Base-by-base conservation (phyloP, 2,113 vertebrate genomes). In the Brachyhypopomus occidentalis region DNA sequence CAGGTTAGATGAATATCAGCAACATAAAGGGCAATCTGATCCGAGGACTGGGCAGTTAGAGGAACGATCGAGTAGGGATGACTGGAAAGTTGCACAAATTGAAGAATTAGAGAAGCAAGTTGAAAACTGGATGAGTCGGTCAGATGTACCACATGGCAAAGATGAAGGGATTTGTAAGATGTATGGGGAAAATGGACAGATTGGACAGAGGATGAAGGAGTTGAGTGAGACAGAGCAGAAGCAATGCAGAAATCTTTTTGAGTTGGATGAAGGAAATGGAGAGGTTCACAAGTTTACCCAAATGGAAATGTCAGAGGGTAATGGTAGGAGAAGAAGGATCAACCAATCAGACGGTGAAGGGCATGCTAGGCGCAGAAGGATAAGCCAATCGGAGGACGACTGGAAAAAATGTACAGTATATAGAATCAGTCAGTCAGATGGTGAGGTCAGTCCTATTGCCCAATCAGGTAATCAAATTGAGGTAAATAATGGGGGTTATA, bases 361-460 rank as follows among this genome's bases (percentile, higher is more conserved):
- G 12, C 70, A 36, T 22, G 16, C 75, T 23, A 71, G 80, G 23
- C 67, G 34, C 27, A 83, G 83, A 77, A 70, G 60, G 36, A 25
- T 80, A 63, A 80, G 36, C 73, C 83, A 83, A n/a, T 64, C 80
- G 1, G 79, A 82, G 20, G 85, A 86, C 55, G 80, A 75, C 56
- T n/a, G 59, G 60, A 83, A 84, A 58, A 77, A 55, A 52, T 69
- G 62, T 48, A 73, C 80, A 27, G 83, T 80, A 12, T 30, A 70
- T 36, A 86, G 71, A 73, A 77, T 84, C 72, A 73, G 77, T 22
- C 80, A 77, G 23, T 78, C 77, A 20, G 71, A 64, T 59, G 81
- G 75, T 45, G 25, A 34, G 3, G 45, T 56, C 41, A 76, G 63
- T 79, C 20, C 22, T 36, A 38, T 77, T 20, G 30, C 25, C 14